Percentiles rank a stretch among this genome's conserved stretches.
Conservation (phyloP, 2,888 invertebrate genomes). For the Ethmia dodecea region DNA sequence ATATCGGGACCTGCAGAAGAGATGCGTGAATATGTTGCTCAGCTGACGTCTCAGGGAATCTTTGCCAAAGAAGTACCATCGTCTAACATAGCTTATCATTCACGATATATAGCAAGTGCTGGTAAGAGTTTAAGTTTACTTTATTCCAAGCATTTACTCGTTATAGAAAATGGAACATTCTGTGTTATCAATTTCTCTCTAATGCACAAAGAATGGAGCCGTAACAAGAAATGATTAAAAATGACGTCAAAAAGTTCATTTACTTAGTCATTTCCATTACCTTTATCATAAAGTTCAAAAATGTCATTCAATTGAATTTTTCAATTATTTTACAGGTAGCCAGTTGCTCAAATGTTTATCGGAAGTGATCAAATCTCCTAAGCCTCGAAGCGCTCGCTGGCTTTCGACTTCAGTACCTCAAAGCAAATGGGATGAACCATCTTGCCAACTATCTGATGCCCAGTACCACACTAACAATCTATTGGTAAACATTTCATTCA, state of each 20-base stretch:
- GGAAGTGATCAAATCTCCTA: slow-evolving; percentile 79
- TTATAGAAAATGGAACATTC: too few species aligned
- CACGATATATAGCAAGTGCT: slow-evolving; percentile 82
- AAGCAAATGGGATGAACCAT: slow-evolving; percentile 37
- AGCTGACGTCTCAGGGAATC: slow-evolving; percentile 29
- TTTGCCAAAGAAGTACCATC: slow-evolving; percentile 48
- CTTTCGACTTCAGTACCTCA: slow-evolving; percentile 88
- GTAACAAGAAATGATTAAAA: too few species aligned
- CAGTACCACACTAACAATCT: slow-evolving; percentile 92
- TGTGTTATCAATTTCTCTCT: too few species aligned
- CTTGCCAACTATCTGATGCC: slow-evolving; percentile 80
- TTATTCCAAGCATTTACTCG: too few species aligned
- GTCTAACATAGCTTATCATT: slow-evolving; percentile 89
- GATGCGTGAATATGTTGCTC: slow-evolving; percentile 67
- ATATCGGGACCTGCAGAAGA: slow-evolving; percentile 81
- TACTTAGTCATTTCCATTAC: too few species aligned
- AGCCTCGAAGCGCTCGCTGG: slow-evolving; percentile 85
- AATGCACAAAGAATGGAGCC: too few species aligned
- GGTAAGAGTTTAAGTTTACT: too few species aligned
- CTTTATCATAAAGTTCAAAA: too few species aligned
- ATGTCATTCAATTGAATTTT: too few species aligned
- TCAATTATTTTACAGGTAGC: too few species aligned
- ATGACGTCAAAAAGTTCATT: too few species aligned
- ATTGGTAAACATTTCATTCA: slow-evolving; percentile 77
- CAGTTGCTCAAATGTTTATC: slow-evolving; percentile 75